phyloP scores from a whole-genome alignment of 2,113 vertebrate species.

The Apeltes quadracus region DNA sequence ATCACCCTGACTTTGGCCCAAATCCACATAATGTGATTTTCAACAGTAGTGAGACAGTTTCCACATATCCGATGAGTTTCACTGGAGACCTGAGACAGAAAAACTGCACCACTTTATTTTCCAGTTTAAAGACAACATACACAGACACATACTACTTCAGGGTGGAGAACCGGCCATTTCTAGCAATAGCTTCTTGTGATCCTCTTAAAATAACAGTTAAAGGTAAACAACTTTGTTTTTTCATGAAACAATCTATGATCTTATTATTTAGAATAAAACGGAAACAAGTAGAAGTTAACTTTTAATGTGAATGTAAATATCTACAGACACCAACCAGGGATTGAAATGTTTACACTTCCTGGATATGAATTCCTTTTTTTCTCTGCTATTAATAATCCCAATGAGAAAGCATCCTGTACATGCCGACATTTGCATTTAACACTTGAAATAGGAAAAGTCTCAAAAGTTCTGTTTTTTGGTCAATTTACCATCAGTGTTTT shows the following conservation, averaged over 20 bases:
- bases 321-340: too few relatives aligned
- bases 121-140: not conserved
- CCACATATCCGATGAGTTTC: constrained; percentile 14
- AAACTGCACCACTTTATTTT: constrained; percentile 66
- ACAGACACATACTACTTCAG: constrained; percentile 57
- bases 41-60: not conserved
- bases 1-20: accelerated
- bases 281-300: too few relatives aligned
- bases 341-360: too few relatives aligned
- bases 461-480: not conserved
- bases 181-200: accelerated
- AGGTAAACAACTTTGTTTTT: constrained; percentile 52
- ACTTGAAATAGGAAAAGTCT: too few relatives aligned
- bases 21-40: not conserved
- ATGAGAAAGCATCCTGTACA: too few relatives aligned
- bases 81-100: constrained; percentile 50
- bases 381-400: too few relatives aligned
- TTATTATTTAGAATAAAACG: not conserved
- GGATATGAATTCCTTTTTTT: too few relatives aligned
- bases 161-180: accelerated
- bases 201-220: constrained; percentile 23
- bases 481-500: not conserved
- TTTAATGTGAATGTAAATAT: not conserved
- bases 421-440: too few relatives aligned
- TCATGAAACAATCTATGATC: too few relatives aligned